These are phyloP conservation scores for Ia io DNA, from an alignment of 2,113 vertebrate species.

Conservation along the genomic window DNA sequence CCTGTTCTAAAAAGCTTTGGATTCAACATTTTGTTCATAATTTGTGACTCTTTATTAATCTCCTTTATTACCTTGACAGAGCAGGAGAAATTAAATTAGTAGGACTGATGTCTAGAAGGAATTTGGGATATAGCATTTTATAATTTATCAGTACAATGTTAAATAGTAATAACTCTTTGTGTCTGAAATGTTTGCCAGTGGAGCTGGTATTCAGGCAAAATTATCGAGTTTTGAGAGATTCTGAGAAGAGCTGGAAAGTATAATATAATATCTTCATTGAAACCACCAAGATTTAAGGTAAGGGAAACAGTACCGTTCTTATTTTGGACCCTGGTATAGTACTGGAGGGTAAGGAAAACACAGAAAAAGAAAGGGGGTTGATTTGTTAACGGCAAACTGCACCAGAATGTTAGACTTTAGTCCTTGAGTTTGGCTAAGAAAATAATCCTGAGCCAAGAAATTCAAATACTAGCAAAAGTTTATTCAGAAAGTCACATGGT, in stretches of 20 bases:
- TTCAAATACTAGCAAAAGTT: neutral
- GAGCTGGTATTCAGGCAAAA: neutral
- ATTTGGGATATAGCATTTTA: neutral
- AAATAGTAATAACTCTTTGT: neutral
- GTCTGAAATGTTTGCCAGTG: neutral
- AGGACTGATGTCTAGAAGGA: neutral
- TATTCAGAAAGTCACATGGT: neutral
- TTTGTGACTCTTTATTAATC: constrained; percentile 28
- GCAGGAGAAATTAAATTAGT: constrained; percentile 33
- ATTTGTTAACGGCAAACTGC: neutral
- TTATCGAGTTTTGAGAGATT: neutral
- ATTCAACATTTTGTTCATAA: neutral
- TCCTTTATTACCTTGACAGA: constrained; percentile 29
- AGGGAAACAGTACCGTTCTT: neutral
- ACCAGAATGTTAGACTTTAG: neutral
- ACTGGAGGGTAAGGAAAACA: neutral
- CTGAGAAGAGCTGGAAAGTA: neutral
- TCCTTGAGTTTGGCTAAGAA: neutral
- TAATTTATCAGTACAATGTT: neutral
- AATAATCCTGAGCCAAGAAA: neutral
- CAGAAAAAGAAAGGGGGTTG: neutral
- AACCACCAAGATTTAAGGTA: neutral
- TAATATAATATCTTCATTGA: neutral
- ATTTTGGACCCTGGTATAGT: neutral
- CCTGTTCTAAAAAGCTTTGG: constrained; percentile 14